Conservation (phyloP, 2,888 invertebrate genomes). For the Melipona beecheii region DNA sequence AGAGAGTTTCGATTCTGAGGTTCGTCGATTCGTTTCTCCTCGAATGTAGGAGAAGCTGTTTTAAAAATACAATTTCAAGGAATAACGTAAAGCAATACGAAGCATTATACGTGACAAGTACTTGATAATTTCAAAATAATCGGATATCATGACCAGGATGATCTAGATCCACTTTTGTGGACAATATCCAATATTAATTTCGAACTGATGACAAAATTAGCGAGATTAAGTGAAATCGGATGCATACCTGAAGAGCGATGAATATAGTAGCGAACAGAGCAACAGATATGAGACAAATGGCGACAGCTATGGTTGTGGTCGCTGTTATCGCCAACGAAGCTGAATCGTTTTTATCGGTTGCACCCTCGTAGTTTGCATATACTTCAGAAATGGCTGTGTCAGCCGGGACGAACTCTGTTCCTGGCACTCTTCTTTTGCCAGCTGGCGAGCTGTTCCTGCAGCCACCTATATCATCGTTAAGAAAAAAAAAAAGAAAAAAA, state of each 20-base stretch:
- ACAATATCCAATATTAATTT: too few relatives aligned
- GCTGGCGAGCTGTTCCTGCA: slow-evolving; percentile 91
- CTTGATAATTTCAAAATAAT: too few relatives aligned
- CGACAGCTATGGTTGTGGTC: slow-evolving; percentile 88
- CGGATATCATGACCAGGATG: too few relatives aligned
- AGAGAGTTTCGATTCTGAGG: not conserved
- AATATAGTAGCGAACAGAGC: slow-evolving; percentile 90
- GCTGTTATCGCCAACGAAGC: slow-evolving; percentile 86
- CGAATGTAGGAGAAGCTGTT: too few relatives aligned
- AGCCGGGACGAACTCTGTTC: slow-evolving; percentile 83
- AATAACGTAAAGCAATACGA: too few relatives aligned
- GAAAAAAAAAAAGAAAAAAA: not conserved
- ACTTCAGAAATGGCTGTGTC: slow-evolving; percentile 67
- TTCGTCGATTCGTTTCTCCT: too few relatives aligned
- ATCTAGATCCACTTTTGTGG: too few relatives aligned
- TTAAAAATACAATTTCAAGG: too few relatives aligned
- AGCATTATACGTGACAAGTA: too few relatives aligned
- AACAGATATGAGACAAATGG: slow-evolving; percentile 89
- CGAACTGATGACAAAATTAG: too few relatives aligned
- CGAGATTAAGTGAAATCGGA: too few relatives aligned
- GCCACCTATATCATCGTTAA: slow-evolving; percentile 85
- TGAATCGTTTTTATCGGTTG: slow-evolving; percentile 70
- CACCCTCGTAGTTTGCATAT: slow-evolving; percentile 68
- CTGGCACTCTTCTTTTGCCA: slow-evolving; percentile 90
- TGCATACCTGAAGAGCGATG: slow-evolving; percentile 89